Base-by-base conservation (phyloP, 2,113 vertebrate genomes). In the Indri indri region DNA sequence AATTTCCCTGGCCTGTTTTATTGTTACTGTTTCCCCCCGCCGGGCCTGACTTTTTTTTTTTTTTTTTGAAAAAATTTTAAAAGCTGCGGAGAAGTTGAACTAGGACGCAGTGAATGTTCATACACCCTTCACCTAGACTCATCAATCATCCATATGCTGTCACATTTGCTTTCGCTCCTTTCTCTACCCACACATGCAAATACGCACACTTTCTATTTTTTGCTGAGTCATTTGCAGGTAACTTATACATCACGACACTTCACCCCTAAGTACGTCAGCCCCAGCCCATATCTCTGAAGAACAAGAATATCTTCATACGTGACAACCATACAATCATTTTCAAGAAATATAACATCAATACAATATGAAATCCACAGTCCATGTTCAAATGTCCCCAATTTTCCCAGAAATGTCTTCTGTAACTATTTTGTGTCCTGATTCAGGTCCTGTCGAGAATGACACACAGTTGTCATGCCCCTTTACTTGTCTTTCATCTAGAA, bases 331-430 rank as follows among this genome's bases (percentile, higher is more conserved):
- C 20, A 82, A 20, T 40, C 50, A 63, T 63, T 92, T 42, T 22
- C 71, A 81, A 34, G 63, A 71, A 54, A 71, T 0, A 5, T 30
- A 50, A 65, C n/a, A 40, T 20, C 25, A 5, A 57, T 12, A 50
- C 1, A 1, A 5, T 17, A n/a, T 34, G 50, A 74, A 76, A 71
- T 11, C 34, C 14, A 52, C 0, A 10, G 13, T 18, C 30, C 13
- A 37, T 0, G 6, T 54, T 61, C 37, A 59, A 82, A 59, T 45
- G 25, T 25, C 50, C 23, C 45, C 20, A 82, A 16, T 42, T 52
- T 25, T 25, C 40, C 27, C 11, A 50, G 30, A 85, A 45, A 50
- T 47, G 65, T 54, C 27, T 52, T 74, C 57, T 37, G 54, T 70
- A n/a, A 86, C 20, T 77, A 52, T 13, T 94, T 22, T 89, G 57